Base-by-base conservation (phyloP, 2,113 vertebrate species). In the Cheirogaleus medius region DNA sequence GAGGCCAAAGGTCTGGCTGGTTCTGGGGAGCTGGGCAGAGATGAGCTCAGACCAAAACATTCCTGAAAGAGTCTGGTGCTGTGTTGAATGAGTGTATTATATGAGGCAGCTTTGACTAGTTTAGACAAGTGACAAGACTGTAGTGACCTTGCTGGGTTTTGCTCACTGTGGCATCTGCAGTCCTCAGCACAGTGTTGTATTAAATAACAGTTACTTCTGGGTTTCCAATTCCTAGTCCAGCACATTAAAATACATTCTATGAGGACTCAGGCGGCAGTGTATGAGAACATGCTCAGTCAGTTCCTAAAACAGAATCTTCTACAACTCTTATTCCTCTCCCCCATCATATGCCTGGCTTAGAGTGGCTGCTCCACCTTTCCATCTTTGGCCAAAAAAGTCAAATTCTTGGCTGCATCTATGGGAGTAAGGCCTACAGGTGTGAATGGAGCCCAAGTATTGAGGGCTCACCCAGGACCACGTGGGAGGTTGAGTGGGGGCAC, bases 31-130 rank as follows among this genome's bases (percentile, higher is more conserved):
- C 34, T 54, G 37, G 68, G 23, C 34, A 76, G 76, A 69, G 69
- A 76, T 80, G 85, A 92, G 73, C 39, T 96, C 74, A 37, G 60
- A 52, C 78, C 66, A 64, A 92, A 88, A 71, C 44, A 85, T 34
- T 71, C 29, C 44, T 89, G 17, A 18, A 47, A 63, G 58, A 84
- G 34, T 87, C 68, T 64, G 49, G 63, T 13, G 32, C 68, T 74
- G 34, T 39, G 56, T 21, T 39, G 83, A 88, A 39, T 86, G 90
- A 47, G 66, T 73, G 77, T 64, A 66, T 95, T 85, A 25, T 39
- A 68, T 18, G 66, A 85, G 60, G 37, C 29, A 86, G 52, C 47
- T 85, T 54, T 93, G 82, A 64, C 37, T 23, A 68, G 23, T 66
- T 63, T 68, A 95, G 44, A 37, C 8, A 14, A 23, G 23, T 89